Evolutionary conservation across 2,888 invertebrate genomes (phyloP), one percentile per base, ranked within the genome.

Genomic region (Ennomos quercinarius): DNA sequence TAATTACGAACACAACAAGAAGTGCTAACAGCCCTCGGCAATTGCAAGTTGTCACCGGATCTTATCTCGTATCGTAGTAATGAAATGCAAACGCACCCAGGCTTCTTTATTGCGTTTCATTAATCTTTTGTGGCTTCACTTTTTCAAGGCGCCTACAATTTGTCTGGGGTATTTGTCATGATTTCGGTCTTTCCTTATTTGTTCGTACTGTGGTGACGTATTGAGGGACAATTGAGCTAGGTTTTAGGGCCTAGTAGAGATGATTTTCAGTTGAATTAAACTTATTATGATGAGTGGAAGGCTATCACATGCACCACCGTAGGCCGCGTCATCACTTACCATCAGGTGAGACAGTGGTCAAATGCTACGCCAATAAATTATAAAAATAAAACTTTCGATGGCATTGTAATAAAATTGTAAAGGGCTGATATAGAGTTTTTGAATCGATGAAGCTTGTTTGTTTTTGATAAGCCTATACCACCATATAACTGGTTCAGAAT

Each of bases 81-180:
- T 86, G 85, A 86, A 86, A 84, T 84, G 86, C 82, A 86, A 86
- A 86, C 84, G 81, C 74, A 79, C 73, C 70, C 73, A 69, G 70
- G 74, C 72, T 78, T 80, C 80, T 78, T 81, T 74, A 81, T 75
- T 75, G 79, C 73, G 69, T 74, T 78, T 78, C 86, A 86, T 89
- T 87, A 85, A 84, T 88, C 87, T 87, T 82, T 74, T 73, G 78
- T 74, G 76, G 81, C 78, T 83, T 81, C 81, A 78, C 84, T 87
- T 87, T 85, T 87, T 86, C 84, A 79, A 74, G 80, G 81, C 78
- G 78, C 77, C 70, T 57, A 80, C 82, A 83, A 83, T 83, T 84
- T 84, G 84, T 85, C 81, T 78, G 73, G 65, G 73, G 54, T 78
- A 86, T 84, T 83, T 82, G 78, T 84, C 83, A 84, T 79, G 83